Evolutionary conservation across 2,113 vertebrate species (phyloP).

Genomic region (Fukomys damarensis): DNA sequence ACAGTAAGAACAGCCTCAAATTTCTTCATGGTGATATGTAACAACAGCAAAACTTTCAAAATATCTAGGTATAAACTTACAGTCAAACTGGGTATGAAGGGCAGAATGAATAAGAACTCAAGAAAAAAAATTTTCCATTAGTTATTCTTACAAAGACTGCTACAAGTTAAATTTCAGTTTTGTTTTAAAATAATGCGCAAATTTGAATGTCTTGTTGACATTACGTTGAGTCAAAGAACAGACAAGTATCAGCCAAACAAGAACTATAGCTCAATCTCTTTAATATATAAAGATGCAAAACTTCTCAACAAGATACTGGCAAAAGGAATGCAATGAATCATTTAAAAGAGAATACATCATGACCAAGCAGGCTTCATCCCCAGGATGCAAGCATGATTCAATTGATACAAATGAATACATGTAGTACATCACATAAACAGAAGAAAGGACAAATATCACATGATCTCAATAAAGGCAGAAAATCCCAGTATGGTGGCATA

Average conservation of each 20-base stretch:
- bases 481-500: background rate
- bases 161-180: background rate
- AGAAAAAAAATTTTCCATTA: background rate
- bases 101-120: background rate
- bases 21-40: constrained; percentile 14
- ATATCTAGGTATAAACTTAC: background rate
- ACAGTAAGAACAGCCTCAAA: background rate
- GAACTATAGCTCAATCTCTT: background rate
- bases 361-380: background rate
- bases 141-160: constrained; percentile 23
- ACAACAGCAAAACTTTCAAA: background rate
- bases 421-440: background rate
- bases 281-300: background rate
- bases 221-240: constrained; percentile 15
- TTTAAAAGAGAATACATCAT: background rate
- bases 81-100: background rate
- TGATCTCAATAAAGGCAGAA: background rate
- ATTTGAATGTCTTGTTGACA: background rate
- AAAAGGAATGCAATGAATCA: background rate
- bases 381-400: background rate
- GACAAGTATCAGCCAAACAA: background rate
- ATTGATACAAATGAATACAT: background rate
- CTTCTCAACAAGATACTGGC: background rate
- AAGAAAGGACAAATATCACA: background rate
- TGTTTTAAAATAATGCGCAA: background rate